Conservation (phyloP, 2,888 invertebrate species). For the Eilema griseolum region DNA sequence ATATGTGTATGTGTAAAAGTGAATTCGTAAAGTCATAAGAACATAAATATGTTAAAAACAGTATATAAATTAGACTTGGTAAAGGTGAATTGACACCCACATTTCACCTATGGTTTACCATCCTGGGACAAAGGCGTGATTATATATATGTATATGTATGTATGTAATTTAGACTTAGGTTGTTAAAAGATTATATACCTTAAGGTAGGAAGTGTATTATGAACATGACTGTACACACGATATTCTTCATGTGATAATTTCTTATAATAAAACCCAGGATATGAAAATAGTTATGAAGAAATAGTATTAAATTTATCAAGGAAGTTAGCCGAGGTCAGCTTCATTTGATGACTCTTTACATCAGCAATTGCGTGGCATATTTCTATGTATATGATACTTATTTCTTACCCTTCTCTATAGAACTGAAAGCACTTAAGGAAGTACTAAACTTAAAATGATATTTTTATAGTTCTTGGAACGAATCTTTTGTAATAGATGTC, state of each 20-base stretch:
- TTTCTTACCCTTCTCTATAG: background rate
- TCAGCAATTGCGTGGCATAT: background rate
- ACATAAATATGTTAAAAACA: too few relatives aligned
- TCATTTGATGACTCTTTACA: background rate
- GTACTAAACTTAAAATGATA: background rate
- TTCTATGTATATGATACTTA: background rate
- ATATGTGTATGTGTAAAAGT: too few relatives aligned
- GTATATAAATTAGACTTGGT: too few relatives aligned
- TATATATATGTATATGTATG: too few relatives aligned
- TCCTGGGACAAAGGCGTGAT: too few relatives aligned
- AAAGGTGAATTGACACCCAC: too few relatives aligned
- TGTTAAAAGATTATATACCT: too few relatives aligned
- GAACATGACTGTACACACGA: too few relatives aligned
- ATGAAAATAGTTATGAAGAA: background rate
- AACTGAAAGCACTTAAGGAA: background rate
- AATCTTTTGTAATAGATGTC: background rate
- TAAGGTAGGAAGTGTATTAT: too few relatives aligned
- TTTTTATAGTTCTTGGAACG: background rate
- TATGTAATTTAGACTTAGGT: too few relatives aligned
- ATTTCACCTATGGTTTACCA: too few relatives aligned
- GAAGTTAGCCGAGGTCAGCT: background rate
- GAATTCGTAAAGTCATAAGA: too few relatives aligned
- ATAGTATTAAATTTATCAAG: background rate
- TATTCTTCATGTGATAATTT: background rate
- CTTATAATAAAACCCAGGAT: background rate